A percentile compares a stretch with the other conserved stretches of the same genome.
Conservation (phyloP, 2,888 invertebrate genomes). For the Chrysodeixis includens region DNA sequence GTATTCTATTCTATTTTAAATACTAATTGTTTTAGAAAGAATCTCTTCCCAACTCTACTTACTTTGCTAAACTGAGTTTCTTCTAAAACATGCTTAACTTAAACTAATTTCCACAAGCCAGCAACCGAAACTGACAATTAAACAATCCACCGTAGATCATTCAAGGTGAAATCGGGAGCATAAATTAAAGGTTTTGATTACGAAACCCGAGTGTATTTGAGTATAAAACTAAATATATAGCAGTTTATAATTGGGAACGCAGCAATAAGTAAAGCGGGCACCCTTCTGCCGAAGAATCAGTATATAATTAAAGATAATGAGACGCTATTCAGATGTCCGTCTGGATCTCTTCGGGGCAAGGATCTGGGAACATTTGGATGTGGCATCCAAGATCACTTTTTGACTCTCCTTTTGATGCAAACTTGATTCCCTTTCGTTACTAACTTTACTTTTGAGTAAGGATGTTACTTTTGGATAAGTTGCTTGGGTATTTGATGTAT, state of each 20-base stretch:
- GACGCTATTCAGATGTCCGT: constrained; percentile 88
- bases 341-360: constrained; percentile 75
- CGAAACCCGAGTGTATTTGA: constrained; percentile 51
- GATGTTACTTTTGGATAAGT: too few relatives aligned
- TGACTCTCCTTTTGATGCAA: background rate
- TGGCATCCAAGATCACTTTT: constrained; percentile 43
- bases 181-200: constrained; percentile 52
- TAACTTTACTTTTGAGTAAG: too few relatives aligned
- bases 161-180: constrained; percentile 34
- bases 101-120: background rate
- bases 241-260: constrained; percentile 58
- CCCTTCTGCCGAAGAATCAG: constrained; percentile 80
- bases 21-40: too few relatives aligned
- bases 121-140: constrained; percentile 1
- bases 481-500: too few relatives aligned
- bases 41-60: background rate
- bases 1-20: too few relatives aligned
- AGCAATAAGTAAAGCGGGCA: constrained; percentile 73
- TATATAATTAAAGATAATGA: constrained; percentile 89
- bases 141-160: background rate
- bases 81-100: background rate
- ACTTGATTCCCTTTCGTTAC: too few relatives aligned
- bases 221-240: constrained; percentile 60
- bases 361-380: constrained; percentile 58
- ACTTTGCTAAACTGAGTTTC: background rate